phyloP scores from a whole-genome alignment of 2,888 invertebrate species.

The Dicycla oo region DNA sequence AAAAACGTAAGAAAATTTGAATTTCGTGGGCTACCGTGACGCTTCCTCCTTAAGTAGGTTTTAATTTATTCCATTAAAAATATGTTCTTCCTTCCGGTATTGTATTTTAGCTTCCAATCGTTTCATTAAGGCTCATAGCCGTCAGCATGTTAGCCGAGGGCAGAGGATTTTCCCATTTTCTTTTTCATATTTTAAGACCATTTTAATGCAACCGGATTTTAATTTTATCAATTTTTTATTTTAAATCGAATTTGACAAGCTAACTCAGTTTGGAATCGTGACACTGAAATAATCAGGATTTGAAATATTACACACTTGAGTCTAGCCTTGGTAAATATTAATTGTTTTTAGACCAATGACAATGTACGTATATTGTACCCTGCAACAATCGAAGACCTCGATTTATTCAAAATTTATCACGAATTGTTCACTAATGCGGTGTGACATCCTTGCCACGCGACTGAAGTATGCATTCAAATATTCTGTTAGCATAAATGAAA shows the following conservation, averaged over 20 bases:
- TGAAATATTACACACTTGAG: too few species aligned
- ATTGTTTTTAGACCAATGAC: slow-evolving; percentile 38
- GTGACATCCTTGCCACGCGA: slow-evolving; percentile 67
- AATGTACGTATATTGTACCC: slow-evolving; percentile 53
- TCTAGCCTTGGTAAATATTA: slow-evolving; percentile 5
- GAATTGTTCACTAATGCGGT: slow-evolving; percentile 65
- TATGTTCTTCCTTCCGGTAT: too few species aligned
- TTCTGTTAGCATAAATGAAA: slow-evolving; percentile 22
- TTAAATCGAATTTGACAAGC: not conserved
- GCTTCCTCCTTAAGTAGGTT: too few species aligned
- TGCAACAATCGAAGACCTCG: slow-evolving; percentile 61
- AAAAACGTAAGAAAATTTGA: too few species aligned
- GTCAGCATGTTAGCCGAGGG: not conserved
- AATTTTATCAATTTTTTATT: not conserved
- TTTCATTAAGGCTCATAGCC: not conserved
- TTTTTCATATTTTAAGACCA: not conserved
- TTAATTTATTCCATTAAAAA: too few species aligned
- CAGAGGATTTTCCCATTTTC: not conserved
- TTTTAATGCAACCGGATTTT: not conserved
- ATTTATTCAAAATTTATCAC: slow-evolving; percentile 64
- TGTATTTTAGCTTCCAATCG: not conserved
- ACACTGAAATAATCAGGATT: not conserved
- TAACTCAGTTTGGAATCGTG: not conserved
- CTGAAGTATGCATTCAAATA: slow-evolving; percentile 27
- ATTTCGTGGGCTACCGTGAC: too few species aligned